A percentile compares a stretch with the other conserved stretches of the same genome.
phyloP scores from a whole-genome alignment of 2,888 invertebrate genomes.

The Tipula vernalis region DNA sequence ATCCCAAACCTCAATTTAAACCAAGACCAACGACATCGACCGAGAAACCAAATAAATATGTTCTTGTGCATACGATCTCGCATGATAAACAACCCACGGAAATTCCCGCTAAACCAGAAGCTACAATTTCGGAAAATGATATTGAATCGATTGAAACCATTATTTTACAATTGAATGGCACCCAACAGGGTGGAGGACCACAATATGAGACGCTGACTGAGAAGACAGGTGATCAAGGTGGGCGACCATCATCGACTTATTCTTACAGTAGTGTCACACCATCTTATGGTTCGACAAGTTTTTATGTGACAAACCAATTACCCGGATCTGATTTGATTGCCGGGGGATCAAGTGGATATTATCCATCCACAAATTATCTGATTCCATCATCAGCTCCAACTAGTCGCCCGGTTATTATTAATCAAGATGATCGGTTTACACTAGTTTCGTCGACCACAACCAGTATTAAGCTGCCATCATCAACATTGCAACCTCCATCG shows the following conservation, averaged over 20 bases:
- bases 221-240: slow-evolving; percentile 16
- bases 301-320: slow-evolving; percentile 25
- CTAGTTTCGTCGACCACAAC: not conserved
- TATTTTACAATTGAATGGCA: slow-evolving; percentile 48
- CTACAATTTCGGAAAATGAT: slow-evolving; percentile 20
- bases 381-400: slow-evolving; percentile 19
- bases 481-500: slow-evolving; percentile 24
- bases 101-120: slow-evolving; percentile 15
- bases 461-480: not conserved
- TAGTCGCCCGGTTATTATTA: not conserved
- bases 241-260: not conserved
- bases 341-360: not conserved
- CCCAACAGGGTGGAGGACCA: slow-evolving; percentile 27
- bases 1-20: slow-evolving; percentile 42
- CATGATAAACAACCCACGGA: slow-evolving; percentile 26
- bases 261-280: not conserved
- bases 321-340: slow-evolving; percentile 25
- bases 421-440: not conserved
- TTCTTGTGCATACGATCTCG: slow-evolving; percentile 44
- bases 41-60: slow-evolving; percentile 37
- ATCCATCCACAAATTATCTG: slow-evolving; percentile 28
- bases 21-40: slow-evolving; percentile 36
- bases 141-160: slow-evolving; percentile 47
- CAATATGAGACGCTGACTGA: slow-evolving; percentile 25
- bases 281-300: slow-evolving; percentile 14